A percentile compares a stretch with the other conserved stretches of the same genome.
These are phyloP conservation scores for Acronicta leporina DNA, from an alignment of 2,888 invertebrate genomes.

Conservation along the genomic window DNA sequence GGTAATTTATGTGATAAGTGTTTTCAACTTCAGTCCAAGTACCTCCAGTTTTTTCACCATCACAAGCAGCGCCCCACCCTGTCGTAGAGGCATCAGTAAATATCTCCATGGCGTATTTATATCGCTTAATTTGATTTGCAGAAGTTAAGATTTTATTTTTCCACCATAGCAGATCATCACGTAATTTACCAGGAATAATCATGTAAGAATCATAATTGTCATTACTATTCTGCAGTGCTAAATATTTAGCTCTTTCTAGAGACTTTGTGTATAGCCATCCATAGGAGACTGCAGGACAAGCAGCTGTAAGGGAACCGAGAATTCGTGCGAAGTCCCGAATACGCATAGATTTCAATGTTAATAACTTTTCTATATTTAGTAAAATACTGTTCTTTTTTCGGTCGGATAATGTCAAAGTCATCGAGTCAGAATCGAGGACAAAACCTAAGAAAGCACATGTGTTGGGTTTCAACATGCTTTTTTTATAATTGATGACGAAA, in stretches of 20 bases:
- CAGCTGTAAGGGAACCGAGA: too few relatives aligned
- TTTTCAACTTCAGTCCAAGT: neutral
- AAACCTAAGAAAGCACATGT: neutral
- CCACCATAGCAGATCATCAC: neutral
- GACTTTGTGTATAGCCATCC: slow-evolving; percentile 1
- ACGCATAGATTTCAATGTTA: neutral
- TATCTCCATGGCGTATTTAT: neutral
- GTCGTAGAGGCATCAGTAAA: neutral
- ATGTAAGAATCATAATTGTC: neutral
- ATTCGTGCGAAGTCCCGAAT: neutral
- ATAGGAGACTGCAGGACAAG: neutral
- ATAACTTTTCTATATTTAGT: neutral
- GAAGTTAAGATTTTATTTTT: neutral
- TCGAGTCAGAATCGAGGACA: neutral
- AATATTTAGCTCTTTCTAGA: neutral
- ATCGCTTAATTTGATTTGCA: neutral
- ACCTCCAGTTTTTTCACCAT: neutral
- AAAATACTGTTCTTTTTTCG: neutral
- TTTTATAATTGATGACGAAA: too few relatives aligned
- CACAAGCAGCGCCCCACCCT: neutral
- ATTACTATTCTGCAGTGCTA: neutral
- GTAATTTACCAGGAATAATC: neutral
- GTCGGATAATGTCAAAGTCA: neutral
- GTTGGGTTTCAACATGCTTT: neutral
- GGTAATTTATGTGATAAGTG: neutral